Conservation (phyloP, 2,888 invertebrate genomes). For the Megamerina dolium region DNA sequence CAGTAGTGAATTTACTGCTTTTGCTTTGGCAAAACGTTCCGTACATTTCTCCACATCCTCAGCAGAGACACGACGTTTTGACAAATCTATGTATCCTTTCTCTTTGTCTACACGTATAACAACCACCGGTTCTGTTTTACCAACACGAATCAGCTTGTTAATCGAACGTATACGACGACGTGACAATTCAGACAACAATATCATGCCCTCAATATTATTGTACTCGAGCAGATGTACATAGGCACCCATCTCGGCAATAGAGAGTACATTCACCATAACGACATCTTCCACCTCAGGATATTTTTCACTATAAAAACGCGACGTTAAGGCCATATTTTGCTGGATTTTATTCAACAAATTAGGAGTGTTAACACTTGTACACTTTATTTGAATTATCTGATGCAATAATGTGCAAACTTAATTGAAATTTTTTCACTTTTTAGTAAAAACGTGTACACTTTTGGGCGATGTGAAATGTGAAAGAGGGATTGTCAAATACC, state of each 20-base stretch:
- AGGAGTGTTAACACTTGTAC: too few relatives aligned
- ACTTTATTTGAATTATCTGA: constrained; percentile 11
- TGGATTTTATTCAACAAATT: too few relatives aligned
- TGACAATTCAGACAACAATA: constrained; percentile 94
- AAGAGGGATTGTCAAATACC: too few relatives aligned
- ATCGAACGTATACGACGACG: constrained; percentile 98
- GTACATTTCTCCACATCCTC: constrained; percentile 99
- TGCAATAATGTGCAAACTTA: constrained; percentile 16
- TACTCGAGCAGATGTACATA: constrained; percentile 97
- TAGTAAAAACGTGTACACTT: constrained; percentile 38
- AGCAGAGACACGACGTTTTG: constrained; percentile 95
- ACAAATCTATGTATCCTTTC: constrained; percentile 99
- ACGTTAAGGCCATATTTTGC: constrained; percentile 72
- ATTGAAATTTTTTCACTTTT: constrained; percentile 10
- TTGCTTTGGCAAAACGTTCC: constrained; percentile 96
- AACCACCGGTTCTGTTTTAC: constrained; percentile 97
- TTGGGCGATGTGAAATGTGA: constrained; percentile 12
- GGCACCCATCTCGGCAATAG: constrained; percentile 99
- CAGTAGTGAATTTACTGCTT: constrained; percentile 95
- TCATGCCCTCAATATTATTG: constrained; percentile 99
- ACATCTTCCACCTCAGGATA: constrained; percentile 99
- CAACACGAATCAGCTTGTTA: constrained; percentile 97
- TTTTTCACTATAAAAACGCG: constrained; percentile 94
- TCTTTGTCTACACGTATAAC: constrained; percentile 99
- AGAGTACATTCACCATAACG: constrained; percentile 97